Base-by-base conservation (phyloP, 1,140 invertebrate species). In the Papilio polytes region DNA sequence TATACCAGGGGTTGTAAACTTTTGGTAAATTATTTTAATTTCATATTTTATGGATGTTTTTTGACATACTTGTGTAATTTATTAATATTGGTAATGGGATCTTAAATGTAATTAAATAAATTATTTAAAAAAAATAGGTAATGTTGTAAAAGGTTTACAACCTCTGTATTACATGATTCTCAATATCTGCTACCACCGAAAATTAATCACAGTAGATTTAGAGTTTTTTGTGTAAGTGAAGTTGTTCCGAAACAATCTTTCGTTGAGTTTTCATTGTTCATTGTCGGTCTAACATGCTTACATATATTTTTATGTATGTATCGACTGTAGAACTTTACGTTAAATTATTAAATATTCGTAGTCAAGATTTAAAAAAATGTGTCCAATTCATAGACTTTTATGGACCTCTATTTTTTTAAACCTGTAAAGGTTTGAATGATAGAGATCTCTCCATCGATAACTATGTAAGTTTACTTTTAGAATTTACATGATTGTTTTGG, bases 141-240 rank as follows among this genome's bases (percentile, higher is more conserved):
- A 15, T 26, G 20, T 22, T 4, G 22, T 66, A 26, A 26, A 31
- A 66, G 63, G 63, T 70, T 70, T 70, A n/a, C 26, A 31, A 70
- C 26, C 26, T 9, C 63, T 70, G 22, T 31, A 59, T 59, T 13
- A 31, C 12, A 70, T 2, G 13, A 70, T 70, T 70, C 26, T 70
- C 63, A 70, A 70, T 63, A 70, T 70, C 6, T 70, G 63, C 63
- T 70, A 70, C 63, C 63, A 70, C 63, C 63, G 63, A 70, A 70
- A 13, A 70, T 31, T 70, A 70, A 70, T 70, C 3, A 70, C 13
- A 70, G 63, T 70, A 70, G 63, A 70, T 36, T 70, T 70, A 70
- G 63, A 70, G 3, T 70, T 66, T 70, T 70, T n/a, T 56, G 53
- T 70, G 2, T 6, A 31, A 31, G 59, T 66, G 12, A 22, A n/a